Evolutionary conservation across 2,797 vertebrate species (phyloP).

Genomic region (Aplochiton taeniatus): DNA sequence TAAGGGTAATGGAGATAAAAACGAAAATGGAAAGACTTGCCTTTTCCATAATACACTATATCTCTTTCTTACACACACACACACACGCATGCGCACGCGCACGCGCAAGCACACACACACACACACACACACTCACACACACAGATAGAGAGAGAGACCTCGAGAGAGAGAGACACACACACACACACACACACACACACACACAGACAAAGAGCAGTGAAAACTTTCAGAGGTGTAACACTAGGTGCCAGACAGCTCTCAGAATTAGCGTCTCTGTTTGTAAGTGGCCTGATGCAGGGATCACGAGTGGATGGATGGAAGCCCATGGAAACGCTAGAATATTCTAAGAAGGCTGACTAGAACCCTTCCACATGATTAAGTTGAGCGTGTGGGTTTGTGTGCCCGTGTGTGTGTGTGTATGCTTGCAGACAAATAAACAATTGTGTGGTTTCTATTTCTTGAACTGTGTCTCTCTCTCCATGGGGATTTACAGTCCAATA

Average conservation of each 20-base stretch:
- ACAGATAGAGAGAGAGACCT: background rate
- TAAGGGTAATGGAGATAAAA: constrained; percentile 76
- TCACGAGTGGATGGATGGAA: constrained; percentile 2
- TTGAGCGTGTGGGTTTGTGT: constrained; percentile 16
- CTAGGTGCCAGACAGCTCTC: constrained; percentile 52
- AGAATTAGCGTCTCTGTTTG: constrained; percentile 18
- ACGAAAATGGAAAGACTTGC: constrained; percentile 50
- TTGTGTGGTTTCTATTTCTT: background rate
- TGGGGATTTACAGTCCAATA: too few species aligned
- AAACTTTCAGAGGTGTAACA: constrained; percentile 45
- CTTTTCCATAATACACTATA: constrained; percentile 18
- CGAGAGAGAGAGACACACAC: background rate
- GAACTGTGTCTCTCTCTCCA: too few species aligned
- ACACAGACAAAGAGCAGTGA: constrained; percentile 28
- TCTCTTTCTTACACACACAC: background rate
- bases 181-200: background rate
- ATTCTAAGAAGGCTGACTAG: constrained; percentile 18
- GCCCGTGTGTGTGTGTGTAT: constrained; percentile 25
- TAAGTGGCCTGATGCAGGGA: background rate
- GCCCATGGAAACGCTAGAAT: constrained; percentile 25
- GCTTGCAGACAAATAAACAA: too few species aligned
- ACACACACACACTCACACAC: background rate
- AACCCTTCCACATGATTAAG: too few species aligned
- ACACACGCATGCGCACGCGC: too few species aligned
- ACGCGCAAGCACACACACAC: too few species aligned